phyloP scores from a whole-genome alignment of 2,888 invertebrate genomes.

The Drosophila formosana region DNA sequence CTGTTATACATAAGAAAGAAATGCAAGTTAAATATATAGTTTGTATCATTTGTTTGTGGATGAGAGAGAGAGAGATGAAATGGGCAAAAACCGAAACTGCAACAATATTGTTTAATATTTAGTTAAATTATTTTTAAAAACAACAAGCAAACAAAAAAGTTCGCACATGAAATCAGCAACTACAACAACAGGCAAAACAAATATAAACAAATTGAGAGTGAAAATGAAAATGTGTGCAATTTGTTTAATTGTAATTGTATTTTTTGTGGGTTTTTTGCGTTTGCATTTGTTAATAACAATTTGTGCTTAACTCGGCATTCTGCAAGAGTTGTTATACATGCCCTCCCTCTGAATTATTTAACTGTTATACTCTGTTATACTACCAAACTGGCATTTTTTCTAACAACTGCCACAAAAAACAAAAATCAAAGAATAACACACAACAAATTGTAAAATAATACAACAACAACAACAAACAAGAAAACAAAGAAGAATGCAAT shows the following conservation, averaged over 20 bases:
- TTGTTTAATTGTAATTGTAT: conserved; percentile 15
- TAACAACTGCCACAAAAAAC: conserved; percentile 59
- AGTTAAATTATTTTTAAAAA: conserved; percentile 45
- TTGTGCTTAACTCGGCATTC: conserved; percentile 7
- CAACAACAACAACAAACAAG: conserved; percentile 12
- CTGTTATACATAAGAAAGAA: conserved; percentile 15
- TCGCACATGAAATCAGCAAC: conserved; percentile 19
- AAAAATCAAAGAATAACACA: conserved; percentile 22
- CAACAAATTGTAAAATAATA: conserved; percentile 51
- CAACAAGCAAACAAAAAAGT: conserved; percentile 5
- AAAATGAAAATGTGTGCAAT: conserved; percentile 4
- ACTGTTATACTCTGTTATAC: conserved; percentile 59
- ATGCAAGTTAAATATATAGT: conserved; percentile 14
- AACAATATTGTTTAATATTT: conserved; percentile 56
- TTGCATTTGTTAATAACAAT: conserved; percentile 16
- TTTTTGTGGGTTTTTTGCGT: conserved; percentile 4
- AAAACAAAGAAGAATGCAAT: conserved; percentile 1
- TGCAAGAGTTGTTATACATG: conserved; percentile 28
- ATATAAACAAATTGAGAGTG: conserved; percentile 22
- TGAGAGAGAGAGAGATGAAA: conserved; percentile 1
- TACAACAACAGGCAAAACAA: conserved; percentile 2
- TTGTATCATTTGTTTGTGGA: conserved; percentile 42
- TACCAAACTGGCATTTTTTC: conserved; percentile 54
- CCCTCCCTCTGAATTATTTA: conserved; percentile 15
- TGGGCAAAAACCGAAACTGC: conserved; percentile 24